Base-by-base conservation (phyloP, 2,113 vertebrate species). In the Rhynchomys soricoides region DNA sequence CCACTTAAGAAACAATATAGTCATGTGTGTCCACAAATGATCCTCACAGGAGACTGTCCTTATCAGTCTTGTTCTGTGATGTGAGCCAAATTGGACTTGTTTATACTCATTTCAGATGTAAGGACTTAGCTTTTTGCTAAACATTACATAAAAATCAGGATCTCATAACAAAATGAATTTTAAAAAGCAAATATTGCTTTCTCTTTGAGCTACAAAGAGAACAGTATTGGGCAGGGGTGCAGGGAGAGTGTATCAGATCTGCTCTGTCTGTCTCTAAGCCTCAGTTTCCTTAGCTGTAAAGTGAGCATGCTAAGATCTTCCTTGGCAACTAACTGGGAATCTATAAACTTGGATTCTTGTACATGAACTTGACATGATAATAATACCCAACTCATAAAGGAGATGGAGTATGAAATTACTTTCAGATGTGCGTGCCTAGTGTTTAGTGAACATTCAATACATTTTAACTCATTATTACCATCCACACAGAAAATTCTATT, bases 1-100 rank as follows among this genome's bases (percentile, higher is more conserved):
- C 93, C 97, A 34, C 97, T 98, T 97, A 96, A 97, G 79, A 97
- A 94, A 86, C 75, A 94, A 97, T 97, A 74, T 88, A 95, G 95
- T 86, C 95, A 94, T 97, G 94, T 82, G 89, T 97, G 97, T 96
- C 96, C 96, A 87, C 81, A 97, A 98, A 94, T 21, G 66, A 93
- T 62, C 50, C 59, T 45, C 79, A 43, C 4, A 37, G 71, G 91
- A 97, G 88, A 96, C 34, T 83, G 93, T 88, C 75, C 62, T 97
- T 97, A 96, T 96, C 95, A 92, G 64, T 92, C 92, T 97, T 74
- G 93, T 96, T 95, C 86, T 96, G 78, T 94, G 82, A 96, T 75
- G 22, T 89, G 81, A 90, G 83, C 92, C 96, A 96, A 86, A 90
- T 37, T 83, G 93, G 86, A 93, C 82, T 98, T 95, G 95, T 64